phyloP scores from a whole-genome alignment of 2,797 vertebrate species.

The Propithecus perrieri region DNA sequence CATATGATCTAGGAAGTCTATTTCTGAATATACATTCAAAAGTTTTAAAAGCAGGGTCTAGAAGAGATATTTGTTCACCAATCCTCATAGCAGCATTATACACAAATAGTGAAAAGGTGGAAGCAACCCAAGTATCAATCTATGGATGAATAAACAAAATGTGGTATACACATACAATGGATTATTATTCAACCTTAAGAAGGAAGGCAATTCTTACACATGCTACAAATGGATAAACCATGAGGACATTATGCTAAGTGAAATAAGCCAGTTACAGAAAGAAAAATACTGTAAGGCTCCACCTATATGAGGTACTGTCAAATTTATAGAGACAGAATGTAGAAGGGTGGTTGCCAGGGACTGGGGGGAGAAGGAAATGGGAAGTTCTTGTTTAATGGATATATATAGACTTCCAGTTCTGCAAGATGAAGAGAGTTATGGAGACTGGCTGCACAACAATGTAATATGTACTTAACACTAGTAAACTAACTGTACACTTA shows the following conservation, averaged over 20 bases:
- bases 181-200: neutral
- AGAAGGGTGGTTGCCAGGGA: neutral
- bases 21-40: neutral
- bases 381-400: neutral
- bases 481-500: neutral
- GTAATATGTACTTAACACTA: neutral
- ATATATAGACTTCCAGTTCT: neutral
- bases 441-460: neutral
- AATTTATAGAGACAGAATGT: neutral
- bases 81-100: neutral
- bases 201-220: neutral
- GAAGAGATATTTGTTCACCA: neutral
- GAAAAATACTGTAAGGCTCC: neutral
- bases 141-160: neutral
- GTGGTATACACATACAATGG: neutral
- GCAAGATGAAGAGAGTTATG: neutral
- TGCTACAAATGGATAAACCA: neutral
- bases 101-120: neutral
- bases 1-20: neutral
- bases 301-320: neutral
- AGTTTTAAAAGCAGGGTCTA: neutral
- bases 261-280: neutral
- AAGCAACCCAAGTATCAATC: neutral
- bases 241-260: neutral
- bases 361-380: neutral